phyloP scores from a whole-genome alignment of 2,797 vertebrate species.

The Hephaestus fuliginosus region DNA sequence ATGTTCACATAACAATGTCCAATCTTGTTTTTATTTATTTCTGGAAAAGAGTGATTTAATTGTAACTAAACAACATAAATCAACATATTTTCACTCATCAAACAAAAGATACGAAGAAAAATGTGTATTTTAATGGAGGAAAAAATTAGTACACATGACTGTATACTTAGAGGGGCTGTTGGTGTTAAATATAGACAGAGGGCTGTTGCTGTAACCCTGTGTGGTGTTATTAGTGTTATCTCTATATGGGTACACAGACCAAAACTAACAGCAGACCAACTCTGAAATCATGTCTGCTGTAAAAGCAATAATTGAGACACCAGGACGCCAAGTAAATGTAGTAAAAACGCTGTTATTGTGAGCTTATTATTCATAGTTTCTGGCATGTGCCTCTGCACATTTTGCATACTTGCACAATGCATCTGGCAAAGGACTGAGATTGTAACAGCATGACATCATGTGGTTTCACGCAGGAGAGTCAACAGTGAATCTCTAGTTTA shows the following conservation, averaged over 20 bases:
- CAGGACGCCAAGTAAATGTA: not conserved
- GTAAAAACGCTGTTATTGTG: not conserved
- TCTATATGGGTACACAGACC: slow-evolving; percentile 90
- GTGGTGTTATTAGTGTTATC: slow-evolving; percentile 85
- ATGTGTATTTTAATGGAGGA: no score
- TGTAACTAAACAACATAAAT: no score
- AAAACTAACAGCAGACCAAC: slow-evolving; percentile 96
- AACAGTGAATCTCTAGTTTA: not conserved
- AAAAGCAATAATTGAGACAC: slow-evolving; percentile 89
- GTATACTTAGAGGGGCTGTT: slow-evolving; percentile 81
- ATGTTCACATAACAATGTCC: no score
- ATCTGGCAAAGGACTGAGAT: not conserved
- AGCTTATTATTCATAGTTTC: not conserved
- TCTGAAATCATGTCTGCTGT: slow-evolving; percentile 97
- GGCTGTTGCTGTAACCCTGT: slow-evolving; percentile 93
- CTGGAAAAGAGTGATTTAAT: no score
- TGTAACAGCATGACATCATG: not conserved
- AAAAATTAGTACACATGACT: no score
- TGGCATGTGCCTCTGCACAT: not conserved
- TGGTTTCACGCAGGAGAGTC: not conserved
- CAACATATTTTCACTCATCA: no score
- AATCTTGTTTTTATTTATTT: no score
- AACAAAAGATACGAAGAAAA: no score
- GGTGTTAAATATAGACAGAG: slow-evolving; percentile 89
- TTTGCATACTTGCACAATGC: not conserved